These are phyloP conservation scores for Tryphoninae sp. DNA, from an alignment of 2,888 invertebrate genomes.

Conservation along the genomic window DNA sequence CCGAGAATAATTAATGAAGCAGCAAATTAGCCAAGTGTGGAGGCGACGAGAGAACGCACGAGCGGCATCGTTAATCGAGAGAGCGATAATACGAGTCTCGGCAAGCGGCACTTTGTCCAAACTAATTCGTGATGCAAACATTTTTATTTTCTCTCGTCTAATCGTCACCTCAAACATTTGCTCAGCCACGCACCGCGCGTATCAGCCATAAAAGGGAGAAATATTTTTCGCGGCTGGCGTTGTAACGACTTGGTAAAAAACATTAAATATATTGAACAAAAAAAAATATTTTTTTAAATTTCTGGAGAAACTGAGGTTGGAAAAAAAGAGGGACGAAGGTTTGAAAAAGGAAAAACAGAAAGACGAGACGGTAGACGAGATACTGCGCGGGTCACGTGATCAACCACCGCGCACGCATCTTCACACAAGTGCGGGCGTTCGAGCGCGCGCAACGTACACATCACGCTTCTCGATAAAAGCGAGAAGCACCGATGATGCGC, in stretches of 20 bases:
- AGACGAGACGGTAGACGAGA: no score
- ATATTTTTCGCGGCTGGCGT: not conserved
- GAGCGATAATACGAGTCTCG: constrained; percentile 58
- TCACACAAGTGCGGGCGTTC: constrained; percentile 49
- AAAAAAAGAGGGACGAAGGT: no score
- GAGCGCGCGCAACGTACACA: constrained; percentile 69
- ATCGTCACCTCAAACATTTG: constrained; percentile 60
- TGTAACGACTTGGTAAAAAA: not conserved
- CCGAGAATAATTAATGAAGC: constrained; percentile 64
- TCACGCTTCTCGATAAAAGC: constrained; percentile 76
- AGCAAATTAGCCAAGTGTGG: constrained; percentile 60
- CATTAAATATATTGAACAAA: not conserved
- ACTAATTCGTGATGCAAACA: constrained; percentile 62
- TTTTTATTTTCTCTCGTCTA: constrained; percentile 51
- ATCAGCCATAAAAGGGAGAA: not conserved
- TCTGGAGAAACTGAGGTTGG: not conserved
- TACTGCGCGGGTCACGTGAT: constrained; percentile 45
- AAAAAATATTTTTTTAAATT: not conserved
- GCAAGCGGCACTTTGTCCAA: constrained; percentile 62
- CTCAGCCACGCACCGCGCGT: constrained; percentile 13
- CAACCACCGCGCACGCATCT: constrained; percentile 61
- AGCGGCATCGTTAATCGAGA: constrained; percentile 64
- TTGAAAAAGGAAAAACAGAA: no score
- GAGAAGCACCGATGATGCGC: constrained; percentile 70
- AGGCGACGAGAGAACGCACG: constrained; percentile 51